These are phyloP conservation scores for Spinus olivaceus DNA, from an alignment of 2,797 vertebrate species.

Conservation along the genomic window DNA sequence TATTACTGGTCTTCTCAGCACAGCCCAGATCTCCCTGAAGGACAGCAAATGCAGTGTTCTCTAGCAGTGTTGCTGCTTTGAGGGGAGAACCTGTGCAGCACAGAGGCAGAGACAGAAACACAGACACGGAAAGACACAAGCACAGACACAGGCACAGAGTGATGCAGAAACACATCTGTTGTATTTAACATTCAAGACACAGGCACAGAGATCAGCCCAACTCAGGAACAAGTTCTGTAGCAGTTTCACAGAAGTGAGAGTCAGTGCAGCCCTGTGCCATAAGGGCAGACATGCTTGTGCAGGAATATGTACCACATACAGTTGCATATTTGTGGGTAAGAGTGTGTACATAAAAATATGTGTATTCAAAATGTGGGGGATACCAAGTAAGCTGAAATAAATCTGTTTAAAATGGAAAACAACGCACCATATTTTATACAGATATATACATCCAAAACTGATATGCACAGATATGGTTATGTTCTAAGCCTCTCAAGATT, in stretches of 20 bases:
- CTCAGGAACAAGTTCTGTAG: neutral
- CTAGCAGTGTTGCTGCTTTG: neutral
- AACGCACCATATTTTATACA: fast-evolving
- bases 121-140: too few relatives aligned
- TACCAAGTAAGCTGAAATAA: neutral
- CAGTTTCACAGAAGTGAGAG: neutral
- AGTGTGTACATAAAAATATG: neutral
- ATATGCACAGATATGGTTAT: neutral
- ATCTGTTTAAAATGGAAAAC: neutral
- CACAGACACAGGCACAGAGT: neutral
- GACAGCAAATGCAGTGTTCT: fast-evolving
- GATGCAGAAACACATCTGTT: neutral
- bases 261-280: neutral
- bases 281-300: too few relatives aligned
- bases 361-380: neutral
- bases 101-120: neutral
- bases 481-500: neutral
- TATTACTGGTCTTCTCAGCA: neutral
- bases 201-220: neutral
- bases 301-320: neutral
- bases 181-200: neutral
- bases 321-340: neutral
- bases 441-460: neutral
- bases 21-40: neutral
- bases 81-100: neutral